phyloP scores from a whole-genome alignment of 2,888 invertebrate genomes.

The Trisateles emortualis region DNA sequence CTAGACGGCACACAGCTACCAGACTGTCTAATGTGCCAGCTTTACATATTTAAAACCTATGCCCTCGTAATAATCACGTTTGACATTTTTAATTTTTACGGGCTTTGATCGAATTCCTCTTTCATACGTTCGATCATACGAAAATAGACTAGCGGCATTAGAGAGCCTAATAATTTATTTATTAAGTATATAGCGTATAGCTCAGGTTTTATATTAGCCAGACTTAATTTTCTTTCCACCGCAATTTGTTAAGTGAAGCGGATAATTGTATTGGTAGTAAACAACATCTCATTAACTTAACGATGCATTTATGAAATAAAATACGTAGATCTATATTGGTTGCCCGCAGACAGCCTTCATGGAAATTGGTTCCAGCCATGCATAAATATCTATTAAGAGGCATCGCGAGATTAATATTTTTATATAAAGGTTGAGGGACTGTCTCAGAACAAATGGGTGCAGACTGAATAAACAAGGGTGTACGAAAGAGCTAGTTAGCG shows the following conservation, averaged over 20 bases:
- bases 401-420: constrained; percentile 82
- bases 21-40: constrained; percentile 60
- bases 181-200: constrained; percentile 22
- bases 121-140: constrained; percentile 24
- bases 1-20: constrained; percentile 59
- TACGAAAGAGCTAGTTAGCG: constrained; percentile 60
- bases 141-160: constrained; percentile 20
- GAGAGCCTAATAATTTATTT: constrained; percentile 31
- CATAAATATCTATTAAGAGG: constrained; percentile 85
- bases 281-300: constrained; percentile 75
- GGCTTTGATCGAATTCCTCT: constrained; percentile 33
- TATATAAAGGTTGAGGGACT: constrained; percentile 69
- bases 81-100: constrained; percentile 57
- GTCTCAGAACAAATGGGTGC: constrained; percentile 64
- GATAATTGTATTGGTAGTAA: constrained; percentile 71
- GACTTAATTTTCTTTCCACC: constrained; percentile 51
- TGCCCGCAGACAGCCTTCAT: constrained; percentile 61
- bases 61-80: constrained; percentile 53
- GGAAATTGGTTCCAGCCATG: constrained; percentile 79
- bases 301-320: constrained; percentile 67
- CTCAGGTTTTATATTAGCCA: constrained; percentile 12
- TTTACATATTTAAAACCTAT: constrained; percentile 66
- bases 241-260: constrained; percentile 53
- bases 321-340: constrained; percentile 38
- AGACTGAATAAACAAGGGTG: constrained; percentile 81